Percentiles rank a stretch among this genome's conserved stretches.
Evolutionary conservation across 2,888 invertebrate genomes (phyloP).

Genomic region (Galeruca laticollis): DNA sequence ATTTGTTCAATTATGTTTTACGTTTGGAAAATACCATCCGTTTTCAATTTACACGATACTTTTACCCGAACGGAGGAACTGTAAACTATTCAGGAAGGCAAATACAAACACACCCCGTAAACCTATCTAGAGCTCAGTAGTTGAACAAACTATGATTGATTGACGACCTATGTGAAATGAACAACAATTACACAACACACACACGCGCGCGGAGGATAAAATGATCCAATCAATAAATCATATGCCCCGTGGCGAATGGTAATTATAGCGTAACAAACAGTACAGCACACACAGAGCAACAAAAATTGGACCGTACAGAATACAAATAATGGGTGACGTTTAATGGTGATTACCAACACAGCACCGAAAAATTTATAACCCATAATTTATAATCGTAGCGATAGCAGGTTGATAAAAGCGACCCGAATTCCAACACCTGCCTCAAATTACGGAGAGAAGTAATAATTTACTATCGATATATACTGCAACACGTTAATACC

Average conservation of each 20-base stretch:
- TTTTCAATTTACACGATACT: too few species aligned
- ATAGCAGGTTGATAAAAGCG: slow-evolving; percentile 16
- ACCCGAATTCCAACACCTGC: slow-evolving; percentile 14
- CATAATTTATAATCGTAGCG: slow-evolving; percentile 11
- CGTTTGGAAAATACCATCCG: too few species aligned
- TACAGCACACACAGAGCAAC: neutral
- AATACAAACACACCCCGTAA: slow-evolving; percentile 5
- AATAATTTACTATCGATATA: slow-evolving; percentile 1
- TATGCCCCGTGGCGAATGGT: slow-evolving; percentile 15
- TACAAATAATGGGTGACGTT: slow-evolving; percentile 29
- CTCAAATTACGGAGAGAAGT: neutral
- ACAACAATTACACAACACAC: slow-evolving; percentile 22
- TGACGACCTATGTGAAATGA: slow-evolving; percentile 18
- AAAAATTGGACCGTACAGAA: slow-evolving; percentile 14
- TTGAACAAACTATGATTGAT: slow-evolving; percentile 30
- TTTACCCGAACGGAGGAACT: too few species aligned
- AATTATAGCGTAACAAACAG: slow-evolving; percentile 19
- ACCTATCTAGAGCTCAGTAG: neutral
- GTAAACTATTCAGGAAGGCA: neutral
- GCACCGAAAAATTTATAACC: slow-evolving; percentile 18
- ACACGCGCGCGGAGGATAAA: slow-evolving; percentile 10
- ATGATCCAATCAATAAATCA: slow-evolving; percentile 31
- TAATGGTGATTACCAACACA: slow-evolving; percentile 17
- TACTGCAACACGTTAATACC: neutral
- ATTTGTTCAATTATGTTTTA: too few species aligned